These are phyloP conservation scores for Agrochola lychnidis DNA, from an alignment of 2,888 invertebrate genomes.

Conservation along the genomic window DNA sequence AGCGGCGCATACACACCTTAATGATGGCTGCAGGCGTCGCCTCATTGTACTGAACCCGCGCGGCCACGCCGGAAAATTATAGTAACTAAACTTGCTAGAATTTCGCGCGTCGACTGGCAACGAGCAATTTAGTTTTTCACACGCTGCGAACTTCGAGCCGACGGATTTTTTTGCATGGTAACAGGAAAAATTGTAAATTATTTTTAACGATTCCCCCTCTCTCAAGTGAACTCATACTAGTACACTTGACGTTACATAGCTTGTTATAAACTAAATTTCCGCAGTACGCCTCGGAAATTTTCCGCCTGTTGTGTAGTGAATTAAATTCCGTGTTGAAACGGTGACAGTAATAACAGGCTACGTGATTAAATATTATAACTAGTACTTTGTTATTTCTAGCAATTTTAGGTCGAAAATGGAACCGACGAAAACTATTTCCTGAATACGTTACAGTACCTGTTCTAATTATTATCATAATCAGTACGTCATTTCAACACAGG, in stretches of 20 bases:
- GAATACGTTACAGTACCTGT: too few species aligned
- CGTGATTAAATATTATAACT: slow-evolving; percentile 32
- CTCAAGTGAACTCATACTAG: slow-evolving; percentile 35
- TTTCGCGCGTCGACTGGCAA: slow-evolving; percentile 66
- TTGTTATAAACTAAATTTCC: slow-evolving; percentile 58
- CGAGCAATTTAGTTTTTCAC: slow-evolving; percentile 69
- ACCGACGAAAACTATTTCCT: neutral
- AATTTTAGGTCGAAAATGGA: neutral
- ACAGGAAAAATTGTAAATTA: slow-evolving; percentile 51
- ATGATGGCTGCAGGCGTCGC: slow-evolving; percentile 82
- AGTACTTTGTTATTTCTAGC: slow-evolving; percentile 12
- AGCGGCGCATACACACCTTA: slow-evolving; percentile 76
- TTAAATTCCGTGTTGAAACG: slow-evolving; percentile 25
- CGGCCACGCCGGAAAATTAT: slow-evolving; percentile 86
- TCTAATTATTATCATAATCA: neutral
- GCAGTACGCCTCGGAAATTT: slow-evolving; percentile 35
- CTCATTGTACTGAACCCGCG: slow-evolving; percentile 79
- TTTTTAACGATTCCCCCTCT: slow-evolving; percentile 56
- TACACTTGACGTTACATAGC: slow-evolving; percentile 40
- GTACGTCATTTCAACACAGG: neutral
- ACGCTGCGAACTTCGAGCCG: slow-evolving; percentile 55
- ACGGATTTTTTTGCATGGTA: slow-evolving; percentile 44
- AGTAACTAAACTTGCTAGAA: slow-evolving; percentile 78
- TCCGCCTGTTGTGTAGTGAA: slow-evolving; percentile 47
- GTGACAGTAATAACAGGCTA: slow-evolving; percentile 31